Percentiles rank a stretch among this genome's conserved stretches.
phyloP scores from a whole-genome alignment of 2,113 vertebrate species.

The Rafetus swinhoei region DNA sequence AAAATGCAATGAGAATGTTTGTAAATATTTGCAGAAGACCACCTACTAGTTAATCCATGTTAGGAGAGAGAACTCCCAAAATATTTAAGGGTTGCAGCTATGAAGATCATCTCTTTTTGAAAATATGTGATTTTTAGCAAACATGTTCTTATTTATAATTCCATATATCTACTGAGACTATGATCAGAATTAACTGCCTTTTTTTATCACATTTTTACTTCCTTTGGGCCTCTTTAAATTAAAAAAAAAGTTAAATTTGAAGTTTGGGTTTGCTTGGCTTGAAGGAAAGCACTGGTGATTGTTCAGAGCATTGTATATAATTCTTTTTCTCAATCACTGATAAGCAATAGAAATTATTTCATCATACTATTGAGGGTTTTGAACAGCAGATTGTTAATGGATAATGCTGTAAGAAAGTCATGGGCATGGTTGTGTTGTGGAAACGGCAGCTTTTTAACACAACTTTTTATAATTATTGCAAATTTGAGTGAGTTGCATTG shows the following conservation, averaged over 20 bases:
- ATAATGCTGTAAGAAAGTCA: neutral
- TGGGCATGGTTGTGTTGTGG: neutral
- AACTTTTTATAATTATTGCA: neutral
- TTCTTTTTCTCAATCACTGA: neutral
- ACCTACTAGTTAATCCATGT: neutral
- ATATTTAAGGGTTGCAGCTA: accelerated
- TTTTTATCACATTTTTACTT: neutral
- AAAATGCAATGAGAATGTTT: conserved; percentile 7
- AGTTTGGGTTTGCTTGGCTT: neutral
- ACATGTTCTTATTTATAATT: neutral
- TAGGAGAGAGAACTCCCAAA: neutral
- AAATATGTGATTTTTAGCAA: neutral
- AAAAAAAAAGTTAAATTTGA: neutral
- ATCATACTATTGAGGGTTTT: neutral
- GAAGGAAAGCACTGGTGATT: accelerated
- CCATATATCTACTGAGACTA: neutral
- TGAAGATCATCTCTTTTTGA: neutral
- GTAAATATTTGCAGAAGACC: neutral
- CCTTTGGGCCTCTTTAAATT: neutral
- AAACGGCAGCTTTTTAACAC: neutral
- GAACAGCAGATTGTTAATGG: accelerated
- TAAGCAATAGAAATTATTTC: neutral
- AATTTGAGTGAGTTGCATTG: neutral
- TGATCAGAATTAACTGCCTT: neutral
- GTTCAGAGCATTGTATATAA: neutral